phyloP scores from a whole-genome alignment of 2,888 invertebrate species.

The Clistopyga incitator region DNA sequence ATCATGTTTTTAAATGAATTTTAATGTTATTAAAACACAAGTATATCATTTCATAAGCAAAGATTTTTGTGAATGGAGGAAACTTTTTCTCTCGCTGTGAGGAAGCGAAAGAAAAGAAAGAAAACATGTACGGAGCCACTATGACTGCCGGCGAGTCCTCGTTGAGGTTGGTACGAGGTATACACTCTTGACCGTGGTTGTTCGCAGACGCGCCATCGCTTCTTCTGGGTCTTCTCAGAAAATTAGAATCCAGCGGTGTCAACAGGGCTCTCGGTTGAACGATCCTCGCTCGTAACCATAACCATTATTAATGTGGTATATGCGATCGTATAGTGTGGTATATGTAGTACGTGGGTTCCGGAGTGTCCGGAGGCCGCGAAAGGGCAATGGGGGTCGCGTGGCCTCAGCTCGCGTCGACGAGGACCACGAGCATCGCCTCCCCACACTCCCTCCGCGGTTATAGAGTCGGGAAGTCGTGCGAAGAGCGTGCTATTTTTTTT shows the following conservation, averaged over 20 bases:
- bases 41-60: too few relatives aligned
- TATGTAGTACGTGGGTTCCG: constrained; percentile 53
- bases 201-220: not conserved
- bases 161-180: not conserved
- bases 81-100: too few relatives aligned
- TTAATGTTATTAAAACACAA: too few relatives aligned
- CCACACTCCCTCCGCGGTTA: constrained; percentile 9
- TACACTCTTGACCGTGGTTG: not conserved
- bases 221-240: constrained; percentile 20
- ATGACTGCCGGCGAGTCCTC: not conserved
- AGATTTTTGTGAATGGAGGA: too few relatives aligned
- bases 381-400: constrained; percentile 62
- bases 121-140: too few relatives aligned
- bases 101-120: too few relatives aligned
- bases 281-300: constrained; percentile 57
- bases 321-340: constrained; percentile 37
- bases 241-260: constrained; percentile 46
- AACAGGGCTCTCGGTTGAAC: constrained; percentile 28
- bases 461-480: constrained; percentile 41
- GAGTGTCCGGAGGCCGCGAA: constrained; percentile 60
- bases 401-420: constrained; percentile 49
- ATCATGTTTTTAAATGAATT: too few relatives aligned
- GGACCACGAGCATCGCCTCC: constrained; percentile 24
- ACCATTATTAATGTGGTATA: constrained; percentile 52
- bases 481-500: constrained; percentile 36